Percentiles rank a stretch among this genome's conserved stretches.
Evolutionary conservation across 2,797 vertebrate species (phyloP).

Genomic region (Sphenopsis melanotis): DNA sequence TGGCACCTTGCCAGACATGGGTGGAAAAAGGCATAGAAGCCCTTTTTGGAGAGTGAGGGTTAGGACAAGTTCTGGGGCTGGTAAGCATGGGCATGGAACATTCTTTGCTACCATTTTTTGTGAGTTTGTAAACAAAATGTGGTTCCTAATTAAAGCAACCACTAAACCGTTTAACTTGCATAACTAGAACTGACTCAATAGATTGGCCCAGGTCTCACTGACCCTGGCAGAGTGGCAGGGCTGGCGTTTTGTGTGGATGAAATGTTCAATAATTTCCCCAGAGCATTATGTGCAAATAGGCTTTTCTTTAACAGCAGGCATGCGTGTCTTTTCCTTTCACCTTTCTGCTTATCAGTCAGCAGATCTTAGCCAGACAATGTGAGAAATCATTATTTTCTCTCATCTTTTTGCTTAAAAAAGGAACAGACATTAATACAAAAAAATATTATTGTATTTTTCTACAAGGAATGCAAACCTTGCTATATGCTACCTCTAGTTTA

Average conservation of each 20-base stretch:
- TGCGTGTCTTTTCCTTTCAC: conserved; percentile 60
- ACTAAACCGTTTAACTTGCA: conserved; percentile 57
- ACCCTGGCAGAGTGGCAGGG: conserved; percentile 58
- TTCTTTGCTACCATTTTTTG: conserved; percentile 12
- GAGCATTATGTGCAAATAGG: conserved; percentile 44
- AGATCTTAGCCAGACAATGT: conserved; percentile 19
- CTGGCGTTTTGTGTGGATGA: conserved; percentile 41
- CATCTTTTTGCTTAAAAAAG: background rate
- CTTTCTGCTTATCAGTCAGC: conserved; percentile 41
- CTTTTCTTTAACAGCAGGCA: conserved; percentile 65
- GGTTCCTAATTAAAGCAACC: conserved; percentile 50
- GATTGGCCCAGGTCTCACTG: conserved; percentile 54
- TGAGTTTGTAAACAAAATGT: conserved; percentile 29
- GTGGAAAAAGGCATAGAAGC: background rate
- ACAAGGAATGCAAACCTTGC: background rate
- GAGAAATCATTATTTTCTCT: conserved; percentile 37
- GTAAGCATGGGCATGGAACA: background rate
- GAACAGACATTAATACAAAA: background rate
- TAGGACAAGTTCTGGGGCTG: background rate
- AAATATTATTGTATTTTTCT: background rate
- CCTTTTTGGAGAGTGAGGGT: background rate
- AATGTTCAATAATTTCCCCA: conserved; percentile 55
- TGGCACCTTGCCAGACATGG: background rate
- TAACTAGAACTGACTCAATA: conserved; percentile 40
- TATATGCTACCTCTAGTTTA: background rate